phyloP scores from a whole-genome alignment of 2,888 invertebrate species.

The Folsomia candida region DNA sequence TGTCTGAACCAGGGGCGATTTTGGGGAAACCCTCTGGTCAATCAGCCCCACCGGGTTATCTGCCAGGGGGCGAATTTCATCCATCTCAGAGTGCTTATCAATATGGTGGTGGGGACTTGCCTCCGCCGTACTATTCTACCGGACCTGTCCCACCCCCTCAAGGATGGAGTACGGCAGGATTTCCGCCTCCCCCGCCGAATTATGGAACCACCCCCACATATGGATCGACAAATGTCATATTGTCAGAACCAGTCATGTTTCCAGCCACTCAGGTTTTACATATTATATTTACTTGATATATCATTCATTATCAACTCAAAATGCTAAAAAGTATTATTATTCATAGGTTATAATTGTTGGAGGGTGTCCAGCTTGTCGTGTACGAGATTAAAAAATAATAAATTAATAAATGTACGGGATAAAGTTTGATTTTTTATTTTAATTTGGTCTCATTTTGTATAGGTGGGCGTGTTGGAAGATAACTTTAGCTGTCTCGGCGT shows the following conservation, averaged over 20 bases:
- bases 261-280: constrained; percentile 72
- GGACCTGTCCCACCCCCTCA: constrained; percentile 22
- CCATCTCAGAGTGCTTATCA: not conserved
- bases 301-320: too few species aligned
- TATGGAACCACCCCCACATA: constrained; percentile 24
- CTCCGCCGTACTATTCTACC: constrained; percentile 24
- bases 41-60: not conserved
- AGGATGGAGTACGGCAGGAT: constrained; percentile 18
- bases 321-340: too few species aligned
- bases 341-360: constrained; percentile 81
- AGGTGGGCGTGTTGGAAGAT: constrained; percentile 79
- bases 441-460: too few species aligned
- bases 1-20: constrained; percentile 17
- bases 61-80: not conserved
- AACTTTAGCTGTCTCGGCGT: constrained; percentile 82
- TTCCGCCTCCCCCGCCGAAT: constrained; percentile 28
- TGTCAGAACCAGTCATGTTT: constrained; percentile 55
- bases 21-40: constrained; percentile 37
- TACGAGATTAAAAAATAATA: too few species aligned
- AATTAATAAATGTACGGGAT: too few species aligned
- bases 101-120: constrained; percentile 8
- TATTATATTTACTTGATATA: too few species aligned
- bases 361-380: constrained; percentile 83
- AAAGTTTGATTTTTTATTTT: too few species aligned
- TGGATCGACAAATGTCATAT: constrained; percentile 37